phyloP scores from a whole-genome alignment of 2,888 invertebrate species.

The Chaetogeoica ovagalla region DNA sequence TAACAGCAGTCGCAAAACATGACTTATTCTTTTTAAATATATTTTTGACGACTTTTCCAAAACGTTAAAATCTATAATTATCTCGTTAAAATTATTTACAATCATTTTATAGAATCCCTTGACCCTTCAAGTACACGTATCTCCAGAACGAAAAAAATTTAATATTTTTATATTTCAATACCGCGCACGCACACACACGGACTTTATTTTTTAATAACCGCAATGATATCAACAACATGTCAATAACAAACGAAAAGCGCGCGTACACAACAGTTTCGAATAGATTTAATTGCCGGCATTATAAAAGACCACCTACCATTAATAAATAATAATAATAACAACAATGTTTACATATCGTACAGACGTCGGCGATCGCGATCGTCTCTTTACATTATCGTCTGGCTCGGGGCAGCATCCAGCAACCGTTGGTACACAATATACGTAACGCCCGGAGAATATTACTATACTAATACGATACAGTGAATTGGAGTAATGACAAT shows the following conservation, averaged over 20 bases:
- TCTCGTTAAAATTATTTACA: too few relatives aligned
- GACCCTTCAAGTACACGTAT: too few relatives aligned
- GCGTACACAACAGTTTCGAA: conserved; percentile 1
- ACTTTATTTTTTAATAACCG: too few relatives aligned
- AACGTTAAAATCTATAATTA: too few relatives aligned
- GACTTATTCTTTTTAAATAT: too few relatives aligned
- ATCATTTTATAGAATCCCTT: too few relatives aligned
- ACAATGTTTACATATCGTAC: conserved; percentile 26
- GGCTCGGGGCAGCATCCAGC: conserved; percentile 1
- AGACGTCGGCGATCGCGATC: background rate
- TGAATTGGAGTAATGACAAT: conserved; percentile 42
- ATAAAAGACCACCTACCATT: conserved; percentile 41
- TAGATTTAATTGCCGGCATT: conserved; percentile 33
- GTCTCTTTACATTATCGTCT: background rate
- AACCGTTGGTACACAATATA: background rate
- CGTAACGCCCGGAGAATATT: background rate
- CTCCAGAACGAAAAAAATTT: too few relatives aligned
- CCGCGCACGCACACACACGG: too few relatives aligned
- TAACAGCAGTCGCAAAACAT: too few relatives aligned
- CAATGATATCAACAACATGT: background rate
- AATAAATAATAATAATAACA: conserved; percentile 37
- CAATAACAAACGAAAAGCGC: background rate
- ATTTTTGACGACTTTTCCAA: too few relatives aligned
- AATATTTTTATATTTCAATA: too few relatives aligned
- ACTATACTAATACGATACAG: too few relatives aligned